phyloP scores from a whole-genome alignment of 2,888 invertebrate species.

The Amiota minor region DNA sequence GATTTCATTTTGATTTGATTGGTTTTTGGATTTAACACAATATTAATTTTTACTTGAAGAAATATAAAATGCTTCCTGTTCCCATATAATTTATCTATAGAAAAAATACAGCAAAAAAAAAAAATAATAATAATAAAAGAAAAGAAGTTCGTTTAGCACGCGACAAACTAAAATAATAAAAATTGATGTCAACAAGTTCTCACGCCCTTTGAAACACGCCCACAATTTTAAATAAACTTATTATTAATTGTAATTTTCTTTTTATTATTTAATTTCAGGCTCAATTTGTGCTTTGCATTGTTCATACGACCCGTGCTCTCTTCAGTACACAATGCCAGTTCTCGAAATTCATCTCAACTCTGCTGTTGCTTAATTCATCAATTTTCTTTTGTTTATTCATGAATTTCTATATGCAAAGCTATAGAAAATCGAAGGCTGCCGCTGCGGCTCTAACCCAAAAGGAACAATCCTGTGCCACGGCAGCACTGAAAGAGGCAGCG shows the following conservation, averaged over 20 bases:
- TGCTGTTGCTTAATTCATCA: constrained; percentile 84
- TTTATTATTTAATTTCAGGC: constrained; percentile 59
- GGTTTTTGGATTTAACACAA: background rate
- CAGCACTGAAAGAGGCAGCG: constrained; percentile 41
- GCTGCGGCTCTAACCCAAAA: constrained; percentile 22
- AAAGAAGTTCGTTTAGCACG: no score
- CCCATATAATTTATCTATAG: background rate
- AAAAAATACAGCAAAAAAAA: no score
- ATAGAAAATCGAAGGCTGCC: constrained; percentile 74
- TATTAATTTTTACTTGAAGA: background rate
- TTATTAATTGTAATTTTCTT: background rate
- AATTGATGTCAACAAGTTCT: background rate
- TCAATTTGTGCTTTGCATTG: constrained; percentile 73
- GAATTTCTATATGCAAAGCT: constrained; percentile 91
- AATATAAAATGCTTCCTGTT: background rate
- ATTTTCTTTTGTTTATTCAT: constrained; percentile 94
- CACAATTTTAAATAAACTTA: background rate
- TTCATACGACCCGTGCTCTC: constrained; percentile 71
- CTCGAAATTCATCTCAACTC: constrained; percentile 79
- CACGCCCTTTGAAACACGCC: background rate
- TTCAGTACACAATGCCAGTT: constrained; percentile 72
- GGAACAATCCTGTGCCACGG: constrained; percentile 14
- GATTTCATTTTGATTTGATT: background rate
- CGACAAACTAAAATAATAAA: no score
- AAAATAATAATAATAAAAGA: no score